phyloP scores from a whole-genome alignment of 1,140 invertebrate species.

The Condylostylus longicornis region DNA sequence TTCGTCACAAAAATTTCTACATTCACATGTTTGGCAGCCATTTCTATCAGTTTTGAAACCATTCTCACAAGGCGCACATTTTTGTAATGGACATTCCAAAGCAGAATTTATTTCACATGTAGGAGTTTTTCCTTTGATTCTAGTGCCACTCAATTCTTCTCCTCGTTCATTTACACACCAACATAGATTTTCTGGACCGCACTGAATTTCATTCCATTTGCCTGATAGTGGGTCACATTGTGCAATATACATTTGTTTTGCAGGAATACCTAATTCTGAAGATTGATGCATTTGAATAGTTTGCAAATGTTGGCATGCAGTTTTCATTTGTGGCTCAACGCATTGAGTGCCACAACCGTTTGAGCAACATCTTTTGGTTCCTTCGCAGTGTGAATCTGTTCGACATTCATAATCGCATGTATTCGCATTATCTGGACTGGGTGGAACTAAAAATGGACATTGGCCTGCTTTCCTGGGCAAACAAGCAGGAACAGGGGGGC shows the following conservation, averaged over 20 bases:
- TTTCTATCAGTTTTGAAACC: constrained; percentile 48
- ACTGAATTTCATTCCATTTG: constrained; percentile 63
- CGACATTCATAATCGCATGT: constrained; percentile 63
- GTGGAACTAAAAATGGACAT: constrained; percentile 66
- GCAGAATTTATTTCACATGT: constrained; percentile 34
- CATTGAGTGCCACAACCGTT: constrained; percentile 75
- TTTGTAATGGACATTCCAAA: constrained; percentile 40
- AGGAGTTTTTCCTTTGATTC: constrained; percentile 29
- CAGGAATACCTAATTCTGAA: constrained; percentile 57
- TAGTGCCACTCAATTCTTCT: constrained; percentile 53
- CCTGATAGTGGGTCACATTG: constrained; percentile 57
- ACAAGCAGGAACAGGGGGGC: constrained; percentile 67
- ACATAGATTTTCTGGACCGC: constrained; percentile 56
- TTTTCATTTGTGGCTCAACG: constrained; percentile 51
- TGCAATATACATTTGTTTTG: constrained; percentile 59
- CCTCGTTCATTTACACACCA: constrained; percentile 83
- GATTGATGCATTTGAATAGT: constrained; percentile 55
- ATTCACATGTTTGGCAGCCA: constrained; percentile 60
- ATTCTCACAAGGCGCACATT: constrained; percentile 50
- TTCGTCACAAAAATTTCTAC: constrained; percentile 59
- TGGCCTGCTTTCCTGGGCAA: constrained; percentile 57
- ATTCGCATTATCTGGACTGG: constrained; percentile 39
- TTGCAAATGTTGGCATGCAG: constrained; percentile 56
- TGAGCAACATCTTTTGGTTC: constrained; percentile 57
- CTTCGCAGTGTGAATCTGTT: constrained; percentile 56